Evolutionary conservation across 2,888 invertebrate species (phyloP).

Genomic region (Lymantria monacha): DNA sequence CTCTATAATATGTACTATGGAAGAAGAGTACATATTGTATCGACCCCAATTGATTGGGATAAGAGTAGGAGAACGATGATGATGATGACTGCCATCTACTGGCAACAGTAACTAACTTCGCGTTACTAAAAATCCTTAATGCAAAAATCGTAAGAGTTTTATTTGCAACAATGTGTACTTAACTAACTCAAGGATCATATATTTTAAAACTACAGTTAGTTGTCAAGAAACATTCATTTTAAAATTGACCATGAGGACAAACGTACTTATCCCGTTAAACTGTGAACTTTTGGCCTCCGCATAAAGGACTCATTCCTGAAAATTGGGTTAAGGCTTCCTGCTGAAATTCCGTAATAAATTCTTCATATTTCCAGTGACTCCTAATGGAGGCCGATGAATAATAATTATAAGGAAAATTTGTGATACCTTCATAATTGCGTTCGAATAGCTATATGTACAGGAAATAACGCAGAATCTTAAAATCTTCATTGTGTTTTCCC

Average conservation of each 20-base stretch:
- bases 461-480: too few species aligned
- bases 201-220: too few species aligned
- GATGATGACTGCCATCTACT: too few species aligned
- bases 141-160: too few species aligned
- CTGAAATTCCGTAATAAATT: conserved; percentile 33
- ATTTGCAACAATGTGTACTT: too few species aligned
- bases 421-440: conserved; percentile 31
- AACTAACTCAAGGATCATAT: too few species aligned
- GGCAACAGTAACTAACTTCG: too few species aligned
- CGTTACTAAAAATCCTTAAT: too few species aligned
- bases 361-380: conserved; percentile 33
- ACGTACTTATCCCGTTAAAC: neutral
- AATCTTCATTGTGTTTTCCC: conserved; percentile 5
- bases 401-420: conserved; percentile 35
- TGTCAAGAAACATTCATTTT: neutral
- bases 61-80: too few species aligned
- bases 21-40: too few species aligned
- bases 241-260: neutral
- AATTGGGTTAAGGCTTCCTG: conserved; percentile 33
- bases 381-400: conserved; percentile 26
- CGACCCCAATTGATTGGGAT: too few species aligned
- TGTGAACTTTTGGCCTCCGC: neutral
- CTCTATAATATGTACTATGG: too few species aligned
- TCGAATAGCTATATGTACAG: conserved; percentile 6
- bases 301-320: conserved; percentile 12